Base-by-base conservation (phyloP, 2,888 invertebrate species). In the Drosophila siamana region DNA sequence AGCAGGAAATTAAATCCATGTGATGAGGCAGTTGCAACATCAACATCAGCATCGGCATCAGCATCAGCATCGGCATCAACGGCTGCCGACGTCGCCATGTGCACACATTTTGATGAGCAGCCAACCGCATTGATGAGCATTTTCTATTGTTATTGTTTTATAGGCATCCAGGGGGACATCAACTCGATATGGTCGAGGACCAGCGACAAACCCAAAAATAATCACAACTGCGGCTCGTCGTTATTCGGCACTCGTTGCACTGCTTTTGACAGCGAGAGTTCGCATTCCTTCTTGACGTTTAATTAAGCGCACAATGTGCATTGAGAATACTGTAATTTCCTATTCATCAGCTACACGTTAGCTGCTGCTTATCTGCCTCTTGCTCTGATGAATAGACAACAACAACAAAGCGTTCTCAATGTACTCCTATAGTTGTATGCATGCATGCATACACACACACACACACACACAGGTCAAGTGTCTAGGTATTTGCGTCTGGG, bases 1-100 rank as follows among this genome's bases (percentile, higher is more conserved):
- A 47, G 68, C 85, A 87, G 89, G 86, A 86, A 89, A 86, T 89
- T 87, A 86, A 85, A 85, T 71, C 66, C 89, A 87, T 87, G 71
- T 69, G 74, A 55, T 44, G 65, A 50, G 52, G 51, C 81, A 60
- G 50, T 59, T 55, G 69, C 61, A 70, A 78, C 66, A 69, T 51
- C 63, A 69, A 50, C 67, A 13, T 13, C 33, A 33, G 4, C 51
- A 50, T 15, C 13, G 50, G 5, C 22, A 40, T 15, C 55, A 52
- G n/a, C 67, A 13, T 13, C 33, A 33, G 4, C 51, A 50, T 15
- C 13, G 50, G 5, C 22, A 40, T 15, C 55, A 52, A n/a, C n/a
- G n/a, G n/a, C n/a, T n/a, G n/a, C n/a, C n/a, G n/a, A n/a, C n/a
- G n/a, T n/a, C n/a, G n/a, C n/a, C n/a, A n/a, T n/a, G n/a, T 60